These are phyloP conservation scores for Typhlichthys eigenmanni DNA, from an alignment of 2,797 vertebrate species.

Conservation along the genomic window DNA sequence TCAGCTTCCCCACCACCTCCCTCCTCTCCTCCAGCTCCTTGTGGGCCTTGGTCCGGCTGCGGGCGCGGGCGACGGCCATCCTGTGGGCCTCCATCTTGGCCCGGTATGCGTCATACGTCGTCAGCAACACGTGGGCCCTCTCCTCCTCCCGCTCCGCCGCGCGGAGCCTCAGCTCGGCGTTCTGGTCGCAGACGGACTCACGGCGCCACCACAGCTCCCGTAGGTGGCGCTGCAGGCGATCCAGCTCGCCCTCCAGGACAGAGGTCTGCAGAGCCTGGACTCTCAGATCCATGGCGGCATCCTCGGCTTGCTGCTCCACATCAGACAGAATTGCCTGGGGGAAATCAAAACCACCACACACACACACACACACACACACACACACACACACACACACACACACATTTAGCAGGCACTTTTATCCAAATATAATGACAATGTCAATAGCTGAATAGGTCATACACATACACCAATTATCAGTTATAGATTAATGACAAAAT, in stretches of 20 bases:
- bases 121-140: background rate
- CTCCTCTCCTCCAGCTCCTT: constrained; percentile 59
- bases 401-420: too few relatives aligned
- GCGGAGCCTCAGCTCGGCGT: constrained; percentile 35
- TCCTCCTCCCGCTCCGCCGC: constrained; percentile 51
- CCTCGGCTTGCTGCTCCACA: constrained; percentile 23
- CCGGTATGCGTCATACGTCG: constrained; percentile 47
- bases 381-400: too few relatives aligned
- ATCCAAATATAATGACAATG: too few relatives aligned
- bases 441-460: too few relatives aligned
- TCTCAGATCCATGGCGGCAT: constrained; percentile 43
- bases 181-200: constrained; percentile 38
- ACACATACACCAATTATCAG: too few relatives aligned
- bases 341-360: background rate
- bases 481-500: too few relatives aligned
- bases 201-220: constrained; percentile 32
- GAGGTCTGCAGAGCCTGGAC: constrained; percentile 38
- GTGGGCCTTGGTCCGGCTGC: constrained; percentile 45
- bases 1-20: constrained; percentile 46
- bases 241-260: constrained; percentile 45
- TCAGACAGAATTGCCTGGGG: constrained; percentile 56
- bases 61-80: constrained; percentile 24
- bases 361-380: too few relatives aligned
- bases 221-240: constrained; percentile 33
- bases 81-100: constrained; percentile 65